Evolutionary conservation across 2,797 vertebrate genomes (phyloP).

Genomic region (Rhyacichthys aspro): DNA sequence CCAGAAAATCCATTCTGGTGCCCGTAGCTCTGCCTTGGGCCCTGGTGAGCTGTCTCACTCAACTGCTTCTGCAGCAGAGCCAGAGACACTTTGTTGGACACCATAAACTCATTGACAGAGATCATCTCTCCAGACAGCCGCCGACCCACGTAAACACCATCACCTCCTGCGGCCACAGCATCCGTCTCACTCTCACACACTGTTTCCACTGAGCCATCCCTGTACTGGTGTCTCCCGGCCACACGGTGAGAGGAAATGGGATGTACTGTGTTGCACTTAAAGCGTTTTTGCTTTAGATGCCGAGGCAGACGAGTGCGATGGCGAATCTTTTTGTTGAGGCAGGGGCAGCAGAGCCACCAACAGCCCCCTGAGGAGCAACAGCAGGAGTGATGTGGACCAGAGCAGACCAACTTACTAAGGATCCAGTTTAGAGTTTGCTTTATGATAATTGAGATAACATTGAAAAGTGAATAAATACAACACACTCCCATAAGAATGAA

Average conservation of each 20-base stretch:
- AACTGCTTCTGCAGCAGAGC: constrained; percentile 84
- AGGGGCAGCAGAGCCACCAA: constrained; percentile 69
- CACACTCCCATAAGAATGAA: constrained; percentile 85
- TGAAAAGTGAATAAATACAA: constrained; percentile 86
- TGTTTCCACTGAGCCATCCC: constrained; percentile 79
- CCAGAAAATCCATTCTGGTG: constrained; percentile 82
- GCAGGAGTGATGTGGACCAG: constrained; percentile 52
- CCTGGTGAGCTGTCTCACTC: constrained; percentile 83
- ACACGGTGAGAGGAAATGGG: constrained; percentile 62
- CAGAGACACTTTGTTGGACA: constrained; percentile 83
- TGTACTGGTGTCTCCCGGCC: constrained; percentile 60
- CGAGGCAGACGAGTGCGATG: constrained; percentile 47
- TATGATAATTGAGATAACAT: constrained; percentile 85
- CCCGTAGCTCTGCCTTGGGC: constrained; percentile 75
- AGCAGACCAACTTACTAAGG: constrained; percentile 75
- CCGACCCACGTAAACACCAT: constrained; percentile 68
- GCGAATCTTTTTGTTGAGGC: constrained; percentile 56
- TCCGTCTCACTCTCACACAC: constrained; percentile 83
- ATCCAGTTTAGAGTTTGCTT: constrained; percentile 87
- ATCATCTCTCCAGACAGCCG: constrained; percentile 84
- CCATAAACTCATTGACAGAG: constrained; percentile 82
- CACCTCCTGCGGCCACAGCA: constrained; percentile 58
- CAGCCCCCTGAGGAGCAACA: constrained; percentile 58
- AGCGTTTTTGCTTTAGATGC: constrained; percentile 60
- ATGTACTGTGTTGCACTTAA: constrained; percentile 78